Base-by-base conservation (phyloP, 2,113 vertebrate species). In the Mormyrus iriodes region DNA sequence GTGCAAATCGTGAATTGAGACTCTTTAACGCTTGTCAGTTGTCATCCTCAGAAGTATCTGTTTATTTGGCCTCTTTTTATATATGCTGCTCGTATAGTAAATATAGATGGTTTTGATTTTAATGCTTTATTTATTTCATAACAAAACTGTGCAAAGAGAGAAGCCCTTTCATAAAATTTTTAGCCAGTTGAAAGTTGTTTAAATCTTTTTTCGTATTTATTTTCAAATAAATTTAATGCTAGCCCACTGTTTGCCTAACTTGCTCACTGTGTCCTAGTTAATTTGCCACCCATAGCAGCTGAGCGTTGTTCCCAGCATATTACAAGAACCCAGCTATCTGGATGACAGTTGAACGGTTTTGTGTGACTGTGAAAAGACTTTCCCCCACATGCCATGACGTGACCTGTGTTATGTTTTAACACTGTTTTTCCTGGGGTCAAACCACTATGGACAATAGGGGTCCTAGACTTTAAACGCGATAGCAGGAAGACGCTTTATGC, bases 71-170 rank as follows among this genome's bases (percentile, higher is more conserved):
- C 69, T 89, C 65, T 85, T 85, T 61, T 61, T n/a, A 1, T 53
- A 73, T 85, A 69, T 87, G 31, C 48, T 19, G 3, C 31, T 85
- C 48, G 49, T 65, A 96, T 96, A 96, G 95, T 94, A 93, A 93
- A 93, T 94, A 94, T 95, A 95, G 95, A 95, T 94, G 93, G 93
- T 95, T 96, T 52, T 96, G 96, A 94, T 96, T 94, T 95, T 93
- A 94, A 95, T 94, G 92, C 94, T 95, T 96, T 95, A 96, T 95
- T 96, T 96, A 96, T 96, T 96, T 96, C 96, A 95, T 95, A 97
- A 95, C 95, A 95, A 94, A 96, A 94, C 94, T 95, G 96, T 96
- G 95, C 94, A 94, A 93, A 95, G 94, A 95, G 94, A 94, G 91
- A 90, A 90, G 92, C 92, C 93, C 94, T 93, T 93, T 95, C 93